Base-by-base conservation (phyloP, 35 echinoderm and acorn worm species). In the Apostichopus parvimensis region DNA sequence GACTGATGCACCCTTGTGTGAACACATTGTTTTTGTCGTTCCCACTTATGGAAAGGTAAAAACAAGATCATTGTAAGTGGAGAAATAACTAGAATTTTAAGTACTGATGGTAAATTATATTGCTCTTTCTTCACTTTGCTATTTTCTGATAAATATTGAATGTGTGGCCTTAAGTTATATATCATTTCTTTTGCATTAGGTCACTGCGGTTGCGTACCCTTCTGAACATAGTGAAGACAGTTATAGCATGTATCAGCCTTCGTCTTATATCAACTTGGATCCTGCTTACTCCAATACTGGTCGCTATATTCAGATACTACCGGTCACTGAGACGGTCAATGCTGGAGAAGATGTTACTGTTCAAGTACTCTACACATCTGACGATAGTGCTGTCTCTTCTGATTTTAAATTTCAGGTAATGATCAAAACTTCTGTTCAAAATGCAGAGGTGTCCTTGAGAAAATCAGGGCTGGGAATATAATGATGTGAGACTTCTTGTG, bases 381-480 rank as follows among this genome's bases (percentile, higher is more conserved):
- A 88, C 54, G 86, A 88, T 57, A 72, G 24, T 1, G 5, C 23
- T 0, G 86, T 72, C 45, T 28, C 86, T 18, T 88, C 86, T 22
- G 28, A 73, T 13, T 72, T 88, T 64, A 88, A 88, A 66, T 68
- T 88, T 72, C 86, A 72, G 86, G 86, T 88, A 54, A 17, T 4
- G 3, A 45, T 45, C 20, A 8, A 12, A 22, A 78, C 77, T 8
- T 78, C 8, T 28, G 14, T 87, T 6, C 14, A 8, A 17, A 15
- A 53, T 11, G 15, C 8, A 28, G 12, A 20, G 12, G 68, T 72
- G 12, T 14, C 68, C 12, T 5, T 20, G n/a, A 4, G 12, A 20
- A 20, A 72, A 72, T 72, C n/a, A 14, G 68, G n/a, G 68, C 12
- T 72, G n/a, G 12, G 68, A 76, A n/a, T 8, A 13, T 17, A 77